Evolutionary conservation across 2,888 invertebrate species (phyloP).

Genomic region (Epinotia ramella): DNA sequence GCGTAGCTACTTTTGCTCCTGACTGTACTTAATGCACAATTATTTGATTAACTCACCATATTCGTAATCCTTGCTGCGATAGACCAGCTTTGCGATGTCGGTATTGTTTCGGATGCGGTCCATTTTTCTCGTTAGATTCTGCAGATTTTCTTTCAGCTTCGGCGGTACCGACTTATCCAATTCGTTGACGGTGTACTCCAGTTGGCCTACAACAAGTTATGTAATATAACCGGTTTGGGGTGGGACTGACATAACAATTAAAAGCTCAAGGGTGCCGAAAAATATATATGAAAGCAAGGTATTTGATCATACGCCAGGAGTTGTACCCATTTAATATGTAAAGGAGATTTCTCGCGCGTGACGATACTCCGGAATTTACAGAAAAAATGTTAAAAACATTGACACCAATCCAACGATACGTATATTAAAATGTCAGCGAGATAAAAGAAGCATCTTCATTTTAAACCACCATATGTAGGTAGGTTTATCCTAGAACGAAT

Average conservation of each 20-base stretch:
- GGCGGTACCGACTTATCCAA: conserved; percentile 75
- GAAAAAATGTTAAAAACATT: background rate
- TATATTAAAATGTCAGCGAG: no score
- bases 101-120: conserved; percentile 73
- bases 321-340: background rate
- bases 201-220: conserved; percentile 63
- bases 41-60: conserved; percentile 65
- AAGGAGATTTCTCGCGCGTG: no score
- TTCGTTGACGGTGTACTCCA: conserved; percentile 79
- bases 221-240: conserved; percentile 19
- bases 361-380: no score
- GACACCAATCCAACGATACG: no score
- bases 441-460: no score
- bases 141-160: conserved; percentile 75
- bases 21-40: background rate
- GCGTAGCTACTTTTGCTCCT: no score
- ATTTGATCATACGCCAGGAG: background rate
- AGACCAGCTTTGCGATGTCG: conserved; percentile 63
- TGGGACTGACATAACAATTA: conserved; percentile 11
- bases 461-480: background rate
- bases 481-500: background rate
- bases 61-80: conserved; percentile 78
- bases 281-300: background rate
- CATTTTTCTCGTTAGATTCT: conserved; percentile 75
- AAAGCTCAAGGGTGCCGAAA: conserved; percentile 1